phyloP scores from a whole-genome alignment of 2,888 invertebrate species.

The Ormyrus rosae region DNA sequence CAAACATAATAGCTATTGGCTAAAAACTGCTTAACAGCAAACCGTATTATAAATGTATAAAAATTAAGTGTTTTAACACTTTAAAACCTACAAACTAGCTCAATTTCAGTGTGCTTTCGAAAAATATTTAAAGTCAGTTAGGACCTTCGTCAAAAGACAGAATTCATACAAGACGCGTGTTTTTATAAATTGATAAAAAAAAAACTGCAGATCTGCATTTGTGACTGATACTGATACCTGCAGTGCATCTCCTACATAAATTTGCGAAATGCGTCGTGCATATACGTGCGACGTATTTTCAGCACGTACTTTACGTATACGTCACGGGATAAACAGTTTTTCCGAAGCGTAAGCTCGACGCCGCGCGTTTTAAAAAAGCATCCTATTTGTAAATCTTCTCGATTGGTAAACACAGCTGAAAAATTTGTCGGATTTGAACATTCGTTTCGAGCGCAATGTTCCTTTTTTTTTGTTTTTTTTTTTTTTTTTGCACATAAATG shows the following conservation, averaged over 20 bases:
- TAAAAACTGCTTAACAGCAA: too few relatives aligned
- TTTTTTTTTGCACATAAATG: too few relatives aligned
- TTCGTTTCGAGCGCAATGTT: too few relatives aligned
- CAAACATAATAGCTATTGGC: too few relatives aligned
- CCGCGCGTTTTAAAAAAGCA: not conserved
- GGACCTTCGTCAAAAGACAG: too few relatives aligned
- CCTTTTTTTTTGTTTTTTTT: too few relatives aligned
- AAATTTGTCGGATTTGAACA: not conserved
- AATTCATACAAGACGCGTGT: not conserved
- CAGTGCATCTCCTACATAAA: constrained; percentile 26
- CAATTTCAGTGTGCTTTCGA: too few relatives aligned
- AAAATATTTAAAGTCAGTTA: too few relatives aligned
- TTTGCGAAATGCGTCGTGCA: constrained; percentile 36
- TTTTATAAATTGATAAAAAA: constrained; percentile 24
- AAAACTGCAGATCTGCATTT: constrained; percentile 25
- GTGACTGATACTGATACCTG: constrained; percentile 40
- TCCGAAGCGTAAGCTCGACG: not conserved
- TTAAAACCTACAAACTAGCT: too few relatives aligned
- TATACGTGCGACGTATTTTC: constrained; percentile 12
- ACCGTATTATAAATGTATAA: too few relatives aligned
- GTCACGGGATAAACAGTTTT: constrained; percentile 46
- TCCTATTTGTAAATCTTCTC: constrained; percentile 28
- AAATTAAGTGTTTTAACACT: not conserved
- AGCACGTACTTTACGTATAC: constrained; percentile 39
- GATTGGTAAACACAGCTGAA: constrained; percentile 5